Percentiles rank a stretch among this genome's conserved stretches.
These are phyloP conservation scores for Laupala kohalensis DNA, from an alignment of 1,140 invertebrate species.

Conservation along the genomic window DNA sequence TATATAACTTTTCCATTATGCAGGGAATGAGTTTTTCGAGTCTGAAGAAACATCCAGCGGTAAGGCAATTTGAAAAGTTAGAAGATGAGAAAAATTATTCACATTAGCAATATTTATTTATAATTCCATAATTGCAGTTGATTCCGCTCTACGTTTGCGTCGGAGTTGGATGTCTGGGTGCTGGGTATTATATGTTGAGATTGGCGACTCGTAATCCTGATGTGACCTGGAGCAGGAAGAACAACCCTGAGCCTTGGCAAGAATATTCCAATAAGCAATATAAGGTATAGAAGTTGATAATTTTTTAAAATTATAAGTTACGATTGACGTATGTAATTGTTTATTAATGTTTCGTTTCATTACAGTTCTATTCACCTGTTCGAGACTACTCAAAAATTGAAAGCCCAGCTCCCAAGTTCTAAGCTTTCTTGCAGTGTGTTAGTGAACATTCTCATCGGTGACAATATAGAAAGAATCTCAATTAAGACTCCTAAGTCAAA, in stretches of 20 bases:
- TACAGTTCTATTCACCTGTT: constrained; percentile 50
- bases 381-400: constrained; percentile 45
- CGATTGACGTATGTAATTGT: background rate
- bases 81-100: constrained; percentile 5
- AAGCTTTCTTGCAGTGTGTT: constrained; percentile 19
- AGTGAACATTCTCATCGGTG: background rate
- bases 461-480: background rate
- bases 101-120: constrained; percentile 7
- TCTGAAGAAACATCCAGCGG: constrained; percentile 47
- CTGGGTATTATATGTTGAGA: constrained; percentile 45
- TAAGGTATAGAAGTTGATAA: constrained; percentile 42
- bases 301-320: background rate
- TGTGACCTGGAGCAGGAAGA: constrained; percentile 57
- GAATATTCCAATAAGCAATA: constrained; percentile 65
- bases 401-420: constrained; percentile 49
- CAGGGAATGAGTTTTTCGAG: constrained; percentile 34
- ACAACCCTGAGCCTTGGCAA: constrained; percentile 66
- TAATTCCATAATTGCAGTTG: constrained; percentile 37
- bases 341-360: constrained; percentile 22
- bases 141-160: constrained; percentile 65
- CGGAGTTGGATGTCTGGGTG: constrained; percentile 41
- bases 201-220: constrained; percentile 63
- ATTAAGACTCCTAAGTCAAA: background rate
- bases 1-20: constrained; percentile 29
- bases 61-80: constrained; percentile 26